Evolutionary conservation across 2,797 vertebrate species (phyloP).

Genomic region (Eulemur mongoz): DNA sequence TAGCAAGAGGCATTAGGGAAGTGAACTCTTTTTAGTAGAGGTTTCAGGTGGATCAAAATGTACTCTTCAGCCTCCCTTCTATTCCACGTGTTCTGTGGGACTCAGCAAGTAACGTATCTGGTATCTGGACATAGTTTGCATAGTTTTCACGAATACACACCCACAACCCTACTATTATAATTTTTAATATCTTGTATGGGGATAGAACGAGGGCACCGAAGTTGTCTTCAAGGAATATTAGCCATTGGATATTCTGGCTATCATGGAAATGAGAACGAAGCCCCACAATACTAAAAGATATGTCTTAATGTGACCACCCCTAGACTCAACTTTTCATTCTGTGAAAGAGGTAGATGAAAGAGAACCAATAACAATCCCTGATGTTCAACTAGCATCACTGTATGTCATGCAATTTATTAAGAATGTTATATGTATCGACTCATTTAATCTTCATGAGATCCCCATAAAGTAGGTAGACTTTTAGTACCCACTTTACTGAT

Average conservation of each 20-base stretch:
- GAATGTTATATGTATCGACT: not conserved
- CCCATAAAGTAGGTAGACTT: not conserved
- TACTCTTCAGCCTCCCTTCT: not conserved
- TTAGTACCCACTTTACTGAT: not conserved
- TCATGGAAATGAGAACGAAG: not conserved
- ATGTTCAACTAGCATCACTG: not conserved
- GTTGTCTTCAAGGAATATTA: not conserved
- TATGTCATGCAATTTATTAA: not conserved
- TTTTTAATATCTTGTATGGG: not conserved
- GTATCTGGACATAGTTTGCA: not conserved
- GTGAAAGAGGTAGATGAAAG: not conserved
- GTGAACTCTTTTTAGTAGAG: not conserved
- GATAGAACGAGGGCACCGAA: not conserved
- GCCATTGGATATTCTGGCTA: not conserved
- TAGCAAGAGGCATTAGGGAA: not conserved
- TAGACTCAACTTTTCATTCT: not conserved
- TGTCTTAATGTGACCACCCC: not conserved
- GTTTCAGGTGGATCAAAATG: not conserved
- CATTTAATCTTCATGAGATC: not conserved
- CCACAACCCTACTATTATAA: not conserved
- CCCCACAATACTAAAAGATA: not conserved
- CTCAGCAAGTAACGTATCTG: not conserved
- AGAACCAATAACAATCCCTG: not conserved
- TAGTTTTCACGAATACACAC: not conserved
- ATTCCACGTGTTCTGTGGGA: not conserved